Evolutionary conservation across 2,113 vertebrate species (phyloP).

Genomic region (Tachysurus fulvidraco): DNA sequence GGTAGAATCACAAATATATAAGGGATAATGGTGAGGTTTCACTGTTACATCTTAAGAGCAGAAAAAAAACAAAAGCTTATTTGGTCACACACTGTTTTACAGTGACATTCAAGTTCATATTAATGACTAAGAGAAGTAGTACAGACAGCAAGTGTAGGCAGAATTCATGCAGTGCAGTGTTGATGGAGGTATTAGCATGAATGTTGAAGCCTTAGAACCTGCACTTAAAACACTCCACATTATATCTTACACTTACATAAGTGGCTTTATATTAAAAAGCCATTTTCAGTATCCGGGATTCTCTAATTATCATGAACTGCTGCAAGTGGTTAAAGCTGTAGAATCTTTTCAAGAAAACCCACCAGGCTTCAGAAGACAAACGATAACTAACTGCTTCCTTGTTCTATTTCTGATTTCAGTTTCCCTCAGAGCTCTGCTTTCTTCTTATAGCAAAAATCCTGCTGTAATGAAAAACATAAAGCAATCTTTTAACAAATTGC

Average conservation of each 20-base stretch:
- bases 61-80: background rate
- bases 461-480: constrained; percentile 42
- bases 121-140: background rate
- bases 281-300: constrained; percentile 29
- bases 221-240: background rate
- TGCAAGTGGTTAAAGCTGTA: constrained; percentile 52
- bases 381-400: constrained; percentile 26
- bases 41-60: background rate
- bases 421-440: constrained; percentile 18
- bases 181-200: background rate
- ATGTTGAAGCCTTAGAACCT: background rate
- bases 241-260: background rate
- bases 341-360: constrained; percentile 29
- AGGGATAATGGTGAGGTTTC: background rate
- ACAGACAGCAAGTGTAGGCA: background rate
- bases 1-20: background rate
- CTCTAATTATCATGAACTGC: constrained; percentile 43
- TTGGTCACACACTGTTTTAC: background rate
- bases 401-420: constrained; percentile 16
- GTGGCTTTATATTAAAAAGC: background rate
- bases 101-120: background rate
- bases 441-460: constrained; percentile 8
- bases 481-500: constrained; percentile 27
- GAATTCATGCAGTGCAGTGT: background rate
- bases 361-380: constrained; percentile 33